phyloP scores from a whole-genome alignment of 1,140 invertebrate species.

The roundworm (Caenorhabditis elegans) region WBcel235 BX284606.5:11471501-11472000 shows the following conservation, averaged over 20 bases:
- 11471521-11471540: neutral
- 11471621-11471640: neutral
- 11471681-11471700: constrained; percentile 13
- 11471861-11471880: constrained; percentile 7
- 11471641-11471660: constrained; percentile 15
- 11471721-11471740: neutral
- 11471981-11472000: neutral
- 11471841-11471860: neutral
- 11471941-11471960: neutral
- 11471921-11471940: constrained; percentile 8
- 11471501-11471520: constrained; percentile 8
- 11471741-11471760: neutral
- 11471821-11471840: constrained; percentile 20
- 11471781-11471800: too few species aligned
- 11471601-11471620: neutral
- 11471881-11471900: neutral
- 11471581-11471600: neutral
- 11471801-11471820: constrained; percentile 9
- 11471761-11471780: too few species aligned
- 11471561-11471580: constrained; percentile 12
- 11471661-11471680: constrained; percentile 22
- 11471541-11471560: constrained; percentile 7
- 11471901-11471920: neutral
- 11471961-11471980: neutral
- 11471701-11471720: neutral